Evolutionary conservation across 2,888 invertebrate species (phyloP), one percentile per base, ranked within the genome.

Genomic region (Anthophora plumipes): DNA sequence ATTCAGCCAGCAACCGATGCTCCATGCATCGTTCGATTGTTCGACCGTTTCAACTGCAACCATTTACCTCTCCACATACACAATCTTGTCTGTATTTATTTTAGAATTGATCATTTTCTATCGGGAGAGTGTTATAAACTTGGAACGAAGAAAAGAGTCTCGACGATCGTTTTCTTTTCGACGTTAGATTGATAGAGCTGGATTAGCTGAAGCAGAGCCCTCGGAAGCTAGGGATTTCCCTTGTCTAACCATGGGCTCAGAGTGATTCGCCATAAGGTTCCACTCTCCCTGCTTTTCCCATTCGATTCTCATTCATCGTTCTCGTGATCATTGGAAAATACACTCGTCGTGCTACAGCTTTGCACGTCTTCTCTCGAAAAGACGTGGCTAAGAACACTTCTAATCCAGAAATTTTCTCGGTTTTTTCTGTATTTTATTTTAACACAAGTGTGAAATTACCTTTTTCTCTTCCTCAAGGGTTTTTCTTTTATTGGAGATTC

Each of bases 151-250:
- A 75, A 83, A 78, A 76, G 72, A 31, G 31, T 31, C 75, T 77
- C 70, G 84, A 76, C 69, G 81, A 81, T 81, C 85, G 85, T 78
- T 67, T 55, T 81, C 85, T 85, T 80, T 64, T 55, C 17, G 87
- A 88, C 89, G 82, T 89, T 90, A 92, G 92, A 92, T 92, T 92
- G 92, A 92, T 92, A 91, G 90, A 85, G 83, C 79, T 71, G 92
- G 92, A 92, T 92, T 92, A 92, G 87, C 85, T 71, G 87, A 84
- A 89, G 89, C 86, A 85, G 81, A 85, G 78, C 84, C 84, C 84
- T 72, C 85, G 81, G 89, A 90, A 89, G 87, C 86, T 68, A 59
- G 88, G 89, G 90, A 89, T 90, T 80, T 77, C 80, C 76, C 85
- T 85, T 85, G 86, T 90, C 84, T 87, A 88, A 89, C 86, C 79